Base-by-base conservation (phyloP, 2,113 vertebrate species). In the Petrocephalus microphthalmus region DNA sequence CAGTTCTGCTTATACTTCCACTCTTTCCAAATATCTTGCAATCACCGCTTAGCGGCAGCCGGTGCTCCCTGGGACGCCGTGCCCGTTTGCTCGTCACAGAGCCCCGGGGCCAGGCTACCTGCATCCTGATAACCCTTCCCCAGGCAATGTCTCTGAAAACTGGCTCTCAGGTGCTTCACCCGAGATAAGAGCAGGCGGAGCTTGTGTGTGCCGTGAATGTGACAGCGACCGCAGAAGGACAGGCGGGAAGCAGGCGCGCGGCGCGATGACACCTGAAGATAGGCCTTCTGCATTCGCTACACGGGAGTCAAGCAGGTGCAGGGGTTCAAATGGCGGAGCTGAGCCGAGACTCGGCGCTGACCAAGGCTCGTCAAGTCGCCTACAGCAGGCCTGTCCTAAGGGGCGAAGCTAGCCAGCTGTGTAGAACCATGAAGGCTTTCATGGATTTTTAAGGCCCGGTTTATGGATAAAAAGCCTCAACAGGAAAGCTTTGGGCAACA, bases 401-500 rank as follows among this genome's bases (percentile, higher is more conserved):
- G 71, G 45, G 42, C 49, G 37, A 83, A 49, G 78, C 78, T 49
- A 8, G 78, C 45, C 81, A 49, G 45, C 42, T 83, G 22, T 83
- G 42, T 83, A 47, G 45, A 11, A 83, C 45, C 19, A 47, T n/a
- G 42, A n/a, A 47, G 81, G 33, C 67, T 87, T 87, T 29, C 7
- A 87, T 71, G 86, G n/a, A 78, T 78, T 78, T 54, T 78, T 37
- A 42, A 78, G 71, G 33, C 71, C 33, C 29, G 2, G 13, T 78
- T 78, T 78, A 78, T 78, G 71, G 71, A 78, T 37, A 78, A 42
- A 78, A 78, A 78, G 71, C 33, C 71, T 42, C 71, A 78, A 78
- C 71, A 78, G 71, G 71, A 19, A 74, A 78, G 71, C 71, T 78
- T 78, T 78, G 71, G 71, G 71, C 33, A 84, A 84, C 20, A 84